Percentiles rank a stretch among this genome's conserved stretches.
These are phyloP conservation scores for Circaetus cinerascens DNA, from an alignment of 2,113 vertebrate genomes.

Conservation along the genomic window DNA sequence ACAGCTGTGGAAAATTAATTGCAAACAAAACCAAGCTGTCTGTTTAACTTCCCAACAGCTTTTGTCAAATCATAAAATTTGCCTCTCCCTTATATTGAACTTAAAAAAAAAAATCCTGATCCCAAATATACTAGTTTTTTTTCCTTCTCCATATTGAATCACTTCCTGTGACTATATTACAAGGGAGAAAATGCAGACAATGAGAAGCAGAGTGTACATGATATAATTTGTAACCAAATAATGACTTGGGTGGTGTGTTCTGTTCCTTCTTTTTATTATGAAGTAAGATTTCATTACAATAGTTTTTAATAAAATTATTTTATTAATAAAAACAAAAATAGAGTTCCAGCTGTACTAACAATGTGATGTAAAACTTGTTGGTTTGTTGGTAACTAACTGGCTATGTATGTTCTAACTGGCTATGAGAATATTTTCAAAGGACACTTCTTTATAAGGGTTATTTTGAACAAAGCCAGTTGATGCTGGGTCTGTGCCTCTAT, in stretches of 20 bases:
- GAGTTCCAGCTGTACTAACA: not conserved
- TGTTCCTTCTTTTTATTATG: not conserved
- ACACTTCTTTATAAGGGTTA: not conserved
- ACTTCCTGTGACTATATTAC: not conserved
- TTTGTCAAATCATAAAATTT: not conserved
- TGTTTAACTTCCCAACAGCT: not conserved
- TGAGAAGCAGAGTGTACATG: not conserved
- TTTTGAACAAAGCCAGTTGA: not conserved
- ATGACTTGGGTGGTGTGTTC: not conserved
- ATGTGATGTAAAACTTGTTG: not conserved
- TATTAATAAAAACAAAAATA: not conserved
- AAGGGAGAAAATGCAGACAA: not conserved
- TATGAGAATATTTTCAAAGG: not conserved
- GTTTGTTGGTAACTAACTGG: not conserved
- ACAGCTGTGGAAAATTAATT: not conserved
- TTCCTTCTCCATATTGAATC: not conserved
- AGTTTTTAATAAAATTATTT: not conserved
- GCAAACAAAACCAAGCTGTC: not conserved
- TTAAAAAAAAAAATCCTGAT: not conserved
- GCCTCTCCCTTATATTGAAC: not conserved
- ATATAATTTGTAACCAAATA: not conserved
- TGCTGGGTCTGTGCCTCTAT: not conserved
- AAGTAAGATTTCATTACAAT: not conserved
- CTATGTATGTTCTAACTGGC: not conserved
- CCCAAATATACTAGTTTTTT: not conserved